Evolutionary conservation across 2,888 invertebrate genomes (phyloP), one percentile per base, ranked within the genome.

Genomic region (Latrodectus hesperus): DNA sequence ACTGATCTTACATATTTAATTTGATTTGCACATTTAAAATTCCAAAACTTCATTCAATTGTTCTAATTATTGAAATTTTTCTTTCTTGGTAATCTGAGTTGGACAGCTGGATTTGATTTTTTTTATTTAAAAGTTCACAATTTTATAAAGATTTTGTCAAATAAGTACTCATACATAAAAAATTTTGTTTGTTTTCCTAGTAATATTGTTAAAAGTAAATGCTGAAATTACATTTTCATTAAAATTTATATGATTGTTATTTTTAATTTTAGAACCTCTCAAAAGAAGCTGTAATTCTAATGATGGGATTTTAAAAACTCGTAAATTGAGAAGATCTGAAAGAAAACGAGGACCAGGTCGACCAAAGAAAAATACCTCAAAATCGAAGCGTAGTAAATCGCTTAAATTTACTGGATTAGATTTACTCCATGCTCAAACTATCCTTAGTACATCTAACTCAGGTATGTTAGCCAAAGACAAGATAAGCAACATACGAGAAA

Each of bases 341-440:
- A 81, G 84, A 38, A 89, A 85, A 72, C 88, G 90, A 14, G 89
- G 90, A 6, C 90, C 90, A 64, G 91, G 90, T 52, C 79, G 91
- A 81, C 90, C 90, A 8, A 90, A 90, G 83, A 90, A 90, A 51
- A 89, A 84, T 22, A 95, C 95, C 92, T 22, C 84, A 12, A 89
- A 89, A 80, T 22, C 79, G 9, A 89, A 85, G 64, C 78, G 75
- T 52, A 67, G 51, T 22, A 95, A 95, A 91, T 93, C 94, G 10
- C 93, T 95, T 74, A 95, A 96, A 93, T 97, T 97, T 92, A 96
- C 95, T 90, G 97, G 97, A 22, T 93, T 98, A 91, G 97, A 98
- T 93, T 94, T 97, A 91, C 93, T 98, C 90, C 97, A 98, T 92
- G 96, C 95, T 91, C 96, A 97, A 92, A 98, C 98, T 64, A 93